Base-by-base conservation (phyloP, 1,140 invertebrate genomes). In the Cotesia vestalis region DNA sequence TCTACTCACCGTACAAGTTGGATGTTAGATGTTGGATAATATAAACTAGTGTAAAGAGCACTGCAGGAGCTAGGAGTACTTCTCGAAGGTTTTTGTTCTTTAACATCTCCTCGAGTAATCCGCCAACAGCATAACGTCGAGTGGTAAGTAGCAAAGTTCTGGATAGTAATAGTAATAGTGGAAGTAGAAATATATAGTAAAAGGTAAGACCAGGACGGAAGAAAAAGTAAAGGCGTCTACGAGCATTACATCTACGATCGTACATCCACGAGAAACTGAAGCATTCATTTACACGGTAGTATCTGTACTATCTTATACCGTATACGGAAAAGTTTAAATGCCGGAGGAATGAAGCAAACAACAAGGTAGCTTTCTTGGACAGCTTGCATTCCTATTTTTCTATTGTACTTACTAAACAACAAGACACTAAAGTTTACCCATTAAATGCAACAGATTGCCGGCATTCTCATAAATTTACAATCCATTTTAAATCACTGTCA, bases 101-200 rank as follows among this genome's bases (percentile, higher is more conserved):
- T 69, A 73, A 72, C 67, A 67, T 57, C 63, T 73, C 63, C 34
- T 35, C 53, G 72, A 73, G 72, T 72, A 76, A 75, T 75, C 64
- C 69, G 52, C 69, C 63, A 75, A 73, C 59, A 63, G 71, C 46
- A 70, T 61, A 62, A 71, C 55, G 69, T 59, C 11, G 35, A 69
- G 61, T 68, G 35, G 69, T 75, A 72, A 73, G 75, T 74, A 76
- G 73, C 74, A 73, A 73, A 76, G 75, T 76, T 76, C n/a, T 53
- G 59, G 17, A n/a, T 59, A 66, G 63, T 60, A 74, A 46, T 46
- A 46, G 40, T 46, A 46, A 46, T 46, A 46, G 40, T 46, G 11
- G 40, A 9, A 11, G 40, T 46, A 11, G 40, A 46, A 46, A 46
- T 46, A 46, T 46, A 46, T 46, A 46, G 5, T 40, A 40, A 40